phyloP scores from a whole-genome alignment of 92 coral and sea anemone genomes.

The Siderastrea siderea region DNA sequence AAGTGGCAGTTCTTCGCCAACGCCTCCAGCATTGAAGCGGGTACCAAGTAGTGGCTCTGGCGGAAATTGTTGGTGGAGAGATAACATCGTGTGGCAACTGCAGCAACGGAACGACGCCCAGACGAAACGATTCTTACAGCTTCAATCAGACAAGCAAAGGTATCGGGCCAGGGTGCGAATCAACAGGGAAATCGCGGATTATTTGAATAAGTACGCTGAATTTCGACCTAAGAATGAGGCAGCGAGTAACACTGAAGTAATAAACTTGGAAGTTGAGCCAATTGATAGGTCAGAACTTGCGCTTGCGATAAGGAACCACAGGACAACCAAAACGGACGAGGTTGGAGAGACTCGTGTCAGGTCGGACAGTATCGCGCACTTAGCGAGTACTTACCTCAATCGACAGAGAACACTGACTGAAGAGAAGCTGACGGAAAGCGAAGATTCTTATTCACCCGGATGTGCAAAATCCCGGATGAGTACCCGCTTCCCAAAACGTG shows the following conservation, averaged over 20 bases:
- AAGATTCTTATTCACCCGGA: conserved; percentile 64
- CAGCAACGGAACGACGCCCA: conserved; percentile 81
- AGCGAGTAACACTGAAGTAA: conserved; percentile 34
- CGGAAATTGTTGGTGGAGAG: conserved; percentile 83
- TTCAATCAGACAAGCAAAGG: conserved; percentile 62
- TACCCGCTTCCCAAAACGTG: conserved; percentile 22
- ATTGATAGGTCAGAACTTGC: conserved; percentile 68
- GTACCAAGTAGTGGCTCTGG: conserved; percentile 33
- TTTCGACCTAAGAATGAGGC: conserved; percentile 64
- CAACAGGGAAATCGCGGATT: conserved; percentile 80
- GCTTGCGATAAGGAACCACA: conserved; percentile 78
- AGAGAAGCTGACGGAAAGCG: conserved; percentile 54
- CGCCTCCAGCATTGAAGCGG: conserved; percentile 10
- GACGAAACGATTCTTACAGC: conserved; percentile 75
- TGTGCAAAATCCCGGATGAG: conserved; percentile 11
- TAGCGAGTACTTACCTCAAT: conserved; percentile 74
- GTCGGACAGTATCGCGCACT: conserved; percentile 76
- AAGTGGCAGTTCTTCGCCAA: background rate
- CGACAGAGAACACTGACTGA: conserved; percentile 48
- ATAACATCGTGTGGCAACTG: conserved; percentile 82
- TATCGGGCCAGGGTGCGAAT: conserved; percentile 66
- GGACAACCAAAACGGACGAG: conserved; percentile 41
- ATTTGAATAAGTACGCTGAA: conserved; percentile 79
- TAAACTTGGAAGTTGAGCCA: conserved; percentile 60
- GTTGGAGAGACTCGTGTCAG: conserved; percentile 31